Evolutionary conservation across 2,797 vertebrate genomes (phyloP).

Genomic region (Artibeus jamaicensis): DNA sequence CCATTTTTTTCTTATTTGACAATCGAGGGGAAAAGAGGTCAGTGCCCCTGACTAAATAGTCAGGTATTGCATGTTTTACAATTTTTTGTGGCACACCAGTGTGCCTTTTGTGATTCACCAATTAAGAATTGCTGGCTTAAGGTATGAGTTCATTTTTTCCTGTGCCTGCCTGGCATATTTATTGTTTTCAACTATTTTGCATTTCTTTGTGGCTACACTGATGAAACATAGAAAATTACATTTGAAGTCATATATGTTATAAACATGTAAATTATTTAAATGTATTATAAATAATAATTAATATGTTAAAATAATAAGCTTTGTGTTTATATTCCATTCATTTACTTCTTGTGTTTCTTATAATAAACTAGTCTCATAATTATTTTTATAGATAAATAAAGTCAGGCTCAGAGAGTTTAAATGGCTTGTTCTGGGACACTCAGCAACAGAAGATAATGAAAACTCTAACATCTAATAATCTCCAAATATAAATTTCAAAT

Average conservation of each 20-base stretch:
- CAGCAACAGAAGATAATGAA: neutral
- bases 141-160: neutral
- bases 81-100: too few relatives aligned
- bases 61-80: too few relatives aligned
- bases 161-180: neutral
- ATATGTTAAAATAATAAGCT: neutral
- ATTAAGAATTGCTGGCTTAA: neutral
- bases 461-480: neutral
- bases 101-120: too few relatives aligned
- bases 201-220: neutral
- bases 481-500: neutral
- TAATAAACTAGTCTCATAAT: neutral
- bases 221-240: neutral
- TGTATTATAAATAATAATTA: neutral
- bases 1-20: too few relatives aligned
- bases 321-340: neutral
- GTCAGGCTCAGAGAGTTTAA: neutral
- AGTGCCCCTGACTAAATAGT: too few relatives aligned
- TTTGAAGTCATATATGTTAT: neutral
- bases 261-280: constrained; percentile 29
- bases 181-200: constrained; percentile 18
- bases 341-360: neutral
- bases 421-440: neutral
- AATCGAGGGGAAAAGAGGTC: too few relatives aligned
- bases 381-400: neutral